phyloP scores from a whole-genome alignment of 2,113 vertebrate genomes.

The Suncus etruscus region DNA sequence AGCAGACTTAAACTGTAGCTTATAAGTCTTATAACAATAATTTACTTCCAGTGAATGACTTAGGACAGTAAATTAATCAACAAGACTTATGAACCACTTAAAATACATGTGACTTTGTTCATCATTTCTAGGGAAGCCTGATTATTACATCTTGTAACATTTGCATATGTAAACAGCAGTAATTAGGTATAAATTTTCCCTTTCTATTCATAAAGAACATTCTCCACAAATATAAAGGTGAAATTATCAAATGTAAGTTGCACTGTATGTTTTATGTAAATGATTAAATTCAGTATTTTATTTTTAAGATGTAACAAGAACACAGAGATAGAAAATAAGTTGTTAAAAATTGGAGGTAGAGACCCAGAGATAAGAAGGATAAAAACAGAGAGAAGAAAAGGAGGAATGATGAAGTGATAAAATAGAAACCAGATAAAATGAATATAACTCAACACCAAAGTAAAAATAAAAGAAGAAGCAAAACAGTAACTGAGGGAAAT shows the following conservation, averaged over 20 bases:
- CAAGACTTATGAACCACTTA: slow-evolving; percentile 61
- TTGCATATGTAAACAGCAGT: slow-evolving; percentile 76
- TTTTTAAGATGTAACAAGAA: slow-evolving; percentile 63
- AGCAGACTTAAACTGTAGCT: not conserved
- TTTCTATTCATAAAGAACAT: slow-evolving; percentile 76
- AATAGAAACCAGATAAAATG: not conserved
- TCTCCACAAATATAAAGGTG: slow-evolving; percentile 71
- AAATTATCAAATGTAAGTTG: slow-evolving; percentile 72
- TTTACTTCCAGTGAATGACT: slow-evolving; percentile 29
- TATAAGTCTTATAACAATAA: slow-evolving; percentile 63
- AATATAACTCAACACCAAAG: not conserved
- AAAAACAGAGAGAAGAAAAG: not conserved
- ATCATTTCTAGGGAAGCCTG: slow-evolving; percentile 68
- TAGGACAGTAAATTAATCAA: slow-evolving; percentile 68
- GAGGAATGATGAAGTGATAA: not conserved
- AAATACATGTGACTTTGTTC: slow-evolving; percentile 77
- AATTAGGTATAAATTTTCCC: slow-evolving; percentile 74
- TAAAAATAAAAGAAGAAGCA: not conserved
- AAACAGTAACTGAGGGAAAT: not conserved
- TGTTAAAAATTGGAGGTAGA: not conserved
- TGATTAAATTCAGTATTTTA: slow-evolving; percentile 57
- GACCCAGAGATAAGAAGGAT: not conserved
- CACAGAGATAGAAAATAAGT: not conserved
- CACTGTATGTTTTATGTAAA: slow-evolving; percentile 50
- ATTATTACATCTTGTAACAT: slow-evolving; percentile 81